phyloP scores from a whole-genome alignment of 2,797 vertebrate species.

The Odontamblyopus rebecca region DNA sequence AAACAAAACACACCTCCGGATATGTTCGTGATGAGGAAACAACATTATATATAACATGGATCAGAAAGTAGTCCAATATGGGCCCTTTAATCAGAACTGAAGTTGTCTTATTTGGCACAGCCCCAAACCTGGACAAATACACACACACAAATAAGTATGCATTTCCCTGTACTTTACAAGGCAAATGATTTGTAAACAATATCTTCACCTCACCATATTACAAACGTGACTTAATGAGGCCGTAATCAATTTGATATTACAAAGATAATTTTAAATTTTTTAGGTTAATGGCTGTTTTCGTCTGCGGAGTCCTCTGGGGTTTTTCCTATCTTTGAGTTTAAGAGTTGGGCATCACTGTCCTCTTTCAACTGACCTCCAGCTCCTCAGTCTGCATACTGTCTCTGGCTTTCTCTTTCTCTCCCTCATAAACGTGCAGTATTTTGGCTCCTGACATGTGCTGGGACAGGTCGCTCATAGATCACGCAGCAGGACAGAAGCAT shows the following conservation, averaged over 20 bases:
- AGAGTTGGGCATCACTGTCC: constrained; percentile 33
- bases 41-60: too few species aligned
- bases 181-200: background rate
- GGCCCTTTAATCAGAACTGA: too few species aligned
- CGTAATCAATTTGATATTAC: background rate
- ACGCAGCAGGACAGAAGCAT: constrained; percentile 46
- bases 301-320: constrained; percentile 5
- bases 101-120: background rate
- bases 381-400: constrained; percentile 23
- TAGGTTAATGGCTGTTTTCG: constrained; percentile 4
- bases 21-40: too few species aligned
- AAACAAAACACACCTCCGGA: too few species aligned
- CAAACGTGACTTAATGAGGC: background rate
- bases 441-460: constrained; percentile 42
- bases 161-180: background rate
- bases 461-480: constrained; percentile 52
- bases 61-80: too few species aligned
- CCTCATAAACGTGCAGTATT: constrained; percentile 22
- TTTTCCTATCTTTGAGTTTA: constrained; percentile 26
- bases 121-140: background rate
- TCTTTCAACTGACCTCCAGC: constrained; percentile 61
- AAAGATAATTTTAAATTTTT: background rate
- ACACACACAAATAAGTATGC: background rate
- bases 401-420: constrained; percentile 3
- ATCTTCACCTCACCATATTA: background rate